Percentiles rank a stretch among this genome's conserved stretches.
These are phyloP conservation scores for Telmatherina bonti DNA, from an alignment of 2,797 vertebrate species.

Conservation along the genomic window DNA sequence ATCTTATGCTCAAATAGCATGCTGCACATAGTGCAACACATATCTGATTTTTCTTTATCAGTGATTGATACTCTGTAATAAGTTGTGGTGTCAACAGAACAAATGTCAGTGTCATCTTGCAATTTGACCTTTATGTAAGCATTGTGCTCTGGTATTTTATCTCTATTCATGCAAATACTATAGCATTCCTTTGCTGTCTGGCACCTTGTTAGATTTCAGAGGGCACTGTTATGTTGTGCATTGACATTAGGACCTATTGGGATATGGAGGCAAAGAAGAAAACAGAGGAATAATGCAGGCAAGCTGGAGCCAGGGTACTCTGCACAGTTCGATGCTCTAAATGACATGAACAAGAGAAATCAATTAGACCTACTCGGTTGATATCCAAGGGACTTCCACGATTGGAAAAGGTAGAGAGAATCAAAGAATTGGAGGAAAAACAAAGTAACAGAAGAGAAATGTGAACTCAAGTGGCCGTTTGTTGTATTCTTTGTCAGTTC, in stretches of 20 bases:
- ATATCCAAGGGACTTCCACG: conserved; percentile 70
- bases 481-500: conserved; percentile 56
- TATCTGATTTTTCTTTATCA: background rate
- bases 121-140: conserved; percentile 51
- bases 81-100: conserved; percentile 28
- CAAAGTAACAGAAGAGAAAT: conserved; percentile 53
- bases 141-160: conserved; percentile 14
- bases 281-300: conserved; percentile 66
- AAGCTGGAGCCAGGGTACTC: conserved; percentile 74
- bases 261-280: conserved; percentile 54
- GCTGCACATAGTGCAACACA: background rate
- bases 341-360: conserved; percentile 81
- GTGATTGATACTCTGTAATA: conserved; percentile 21
- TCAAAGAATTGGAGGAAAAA: conserved; percentile 56
- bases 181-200: conserved; percentile 17
- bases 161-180: conserved; percentile 13
- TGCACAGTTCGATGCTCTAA: conserved; percentile 73
- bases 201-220: conserved; percentile 37
- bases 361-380: conserved; percentile 82
- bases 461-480: conserved; percentile 60
- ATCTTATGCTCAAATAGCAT: background rate
- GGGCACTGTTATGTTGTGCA: conserved; percentile 49
- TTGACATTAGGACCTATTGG: conserved; percentile 53
- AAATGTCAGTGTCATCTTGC: conserved; percentile 45
- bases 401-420: conserved; percentile 60